Conservation (phyloP, 53 echinoderm and acorn worm genomes). For the Echinometra lucunter region DNA sequence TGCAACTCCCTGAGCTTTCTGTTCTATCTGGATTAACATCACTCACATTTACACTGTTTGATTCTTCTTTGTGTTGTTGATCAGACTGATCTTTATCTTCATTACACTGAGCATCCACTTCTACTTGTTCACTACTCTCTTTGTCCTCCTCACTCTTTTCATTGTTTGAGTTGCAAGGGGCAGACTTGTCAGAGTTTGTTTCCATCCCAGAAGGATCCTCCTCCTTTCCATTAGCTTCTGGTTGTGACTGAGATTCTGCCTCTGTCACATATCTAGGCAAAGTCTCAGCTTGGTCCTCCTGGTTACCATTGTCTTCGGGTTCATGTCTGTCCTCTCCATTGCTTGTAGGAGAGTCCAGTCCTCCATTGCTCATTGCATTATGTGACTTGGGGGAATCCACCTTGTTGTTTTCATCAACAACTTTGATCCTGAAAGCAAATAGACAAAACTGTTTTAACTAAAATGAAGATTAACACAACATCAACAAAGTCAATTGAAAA, state of each 20-base stretch:
- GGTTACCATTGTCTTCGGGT: not conserved
- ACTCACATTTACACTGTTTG: slow-evolving; percentile 33
- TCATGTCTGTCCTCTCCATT: slow-evolving; percentile 63
- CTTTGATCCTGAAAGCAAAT: slow-evolving; percentile 32
- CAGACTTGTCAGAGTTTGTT: slow-evolving; percentile 39
- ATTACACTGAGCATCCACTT: not conserved
- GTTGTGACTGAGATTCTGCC: not conserved
- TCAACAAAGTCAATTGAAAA: too few species aligned
- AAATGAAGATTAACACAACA: not conserved
- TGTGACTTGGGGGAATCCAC: slow-evolving; percentile 7
- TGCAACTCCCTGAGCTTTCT: slow-evolving; percentile 58
- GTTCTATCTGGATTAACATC: slow-evolving; percentile 57
- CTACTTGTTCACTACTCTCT: not conserved
- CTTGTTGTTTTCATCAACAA: slow-evolving; percentile 34
- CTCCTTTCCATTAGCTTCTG: slow-evolving; percentile 44
- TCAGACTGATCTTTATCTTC: slow-evolving; percentile 20
- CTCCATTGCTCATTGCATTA: slow-evolving; percentile 62
- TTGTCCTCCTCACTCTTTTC: slow-evolving; percentile 43
- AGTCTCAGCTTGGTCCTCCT: not conserved
- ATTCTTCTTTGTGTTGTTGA: not conserved
- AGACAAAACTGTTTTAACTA: not conserved
- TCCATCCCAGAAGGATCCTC: not conserved
- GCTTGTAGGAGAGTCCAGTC: slow-evolving; percentile 57
- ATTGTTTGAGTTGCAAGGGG: slow-evolving; percentile 50
- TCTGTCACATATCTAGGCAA: slow-evolving; percentile 43